phyloP scores from a whole-genome alignment of 2,888 invertebrate species.

The Nemoura dubitans region DNA sequence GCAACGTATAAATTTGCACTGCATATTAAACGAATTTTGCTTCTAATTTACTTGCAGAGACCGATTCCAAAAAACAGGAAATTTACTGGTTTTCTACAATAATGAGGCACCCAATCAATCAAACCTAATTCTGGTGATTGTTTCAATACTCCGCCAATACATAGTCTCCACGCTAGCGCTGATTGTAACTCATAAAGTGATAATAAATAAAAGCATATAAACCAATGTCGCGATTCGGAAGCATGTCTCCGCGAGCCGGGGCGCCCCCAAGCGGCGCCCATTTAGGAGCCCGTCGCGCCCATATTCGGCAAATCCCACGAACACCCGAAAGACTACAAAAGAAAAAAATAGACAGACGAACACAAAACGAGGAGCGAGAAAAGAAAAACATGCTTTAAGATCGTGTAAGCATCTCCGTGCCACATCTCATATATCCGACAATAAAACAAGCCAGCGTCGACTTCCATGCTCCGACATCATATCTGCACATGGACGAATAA shows the following conservation, averaged over 20 bases:
- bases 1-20: neutral
- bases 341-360: neutral
- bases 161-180: neutral
- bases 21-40: neutral
- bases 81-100: neutral
- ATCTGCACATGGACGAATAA: slow-evolving; percentile 7
- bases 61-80: neutral
- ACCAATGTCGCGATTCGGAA: neutral
- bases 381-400: neutral
- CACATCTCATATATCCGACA: slow-evolving; percentile 4
- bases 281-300: neutral
- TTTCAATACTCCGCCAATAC: neutral
- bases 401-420: neutral
- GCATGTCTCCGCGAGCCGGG: neutral
- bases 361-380: neutral
- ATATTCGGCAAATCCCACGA: neutral
- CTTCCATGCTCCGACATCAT: neutral
- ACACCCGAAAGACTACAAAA: neutral
- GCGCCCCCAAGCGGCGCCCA: neutral
- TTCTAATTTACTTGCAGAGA: neutral
- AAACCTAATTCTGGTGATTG: neutral
- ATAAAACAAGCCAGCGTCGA: neutral
- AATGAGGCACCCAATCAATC: neutral
- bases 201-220: neutral
- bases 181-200: neutral